These are phyloP conservation scores for Dreissena polymorpha DNA, from an alignment of 1,140 invertebrate species.

Conservation along the genomic window DNA sequence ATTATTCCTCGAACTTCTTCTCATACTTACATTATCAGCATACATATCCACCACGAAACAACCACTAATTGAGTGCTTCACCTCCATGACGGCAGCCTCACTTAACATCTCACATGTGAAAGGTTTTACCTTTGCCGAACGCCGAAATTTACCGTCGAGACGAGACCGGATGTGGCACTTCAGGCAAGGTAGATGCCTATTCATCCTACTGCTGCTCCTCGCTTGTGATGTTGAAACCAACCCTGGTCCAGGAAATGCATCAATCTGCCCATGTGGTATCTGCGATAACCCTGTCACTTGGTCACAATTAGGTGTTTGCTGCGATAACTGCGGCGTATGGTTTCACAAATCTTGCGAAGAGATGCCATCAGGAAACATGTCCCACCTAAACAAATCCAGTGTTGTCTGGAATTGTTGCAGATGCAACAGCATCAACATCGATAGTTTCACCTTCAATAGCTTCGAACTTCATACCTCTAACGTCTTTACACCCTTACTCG, in stretches of 20 bases:
- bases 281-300: conserved; percentile 2
- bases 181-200: conserved; percentile 1
- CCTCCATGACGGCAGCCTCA: background rate
- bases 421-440: conserved; percentile 1
- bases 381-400: conserved; percentile 5
- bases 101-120: background rate
- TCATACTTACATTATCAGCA: background rate
- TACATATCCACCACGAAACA: background rate
- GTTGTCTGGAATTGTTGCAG: conserved; percentile 15
- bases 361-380: conserved; percentile 17
- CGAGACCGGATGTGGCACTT: background rate
- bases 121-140: conserved; percentile 9
- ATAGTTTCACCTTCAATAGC: no score
- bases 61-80: background rate
- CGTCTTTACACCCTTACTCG: no score
- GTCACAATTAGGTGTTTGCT: conserved; percentile 2
- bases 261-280: conserved; percentile 17
- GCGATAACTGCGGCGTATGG: conserved; percentile 12
- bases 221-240: background rate
- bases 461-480: no score
- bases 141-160: conserved; percentile 1
- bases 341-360: conserved; percentile 14
- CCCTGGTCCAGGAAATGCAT: conserved; percentile 4
- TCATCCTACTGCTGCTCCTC: background rate
- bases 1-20: background rate